These are phyloP conservation scores for Actias luna DNA, from an alignment of 2,888 invertebrate species.

Conservation along the genomic window DNA sequence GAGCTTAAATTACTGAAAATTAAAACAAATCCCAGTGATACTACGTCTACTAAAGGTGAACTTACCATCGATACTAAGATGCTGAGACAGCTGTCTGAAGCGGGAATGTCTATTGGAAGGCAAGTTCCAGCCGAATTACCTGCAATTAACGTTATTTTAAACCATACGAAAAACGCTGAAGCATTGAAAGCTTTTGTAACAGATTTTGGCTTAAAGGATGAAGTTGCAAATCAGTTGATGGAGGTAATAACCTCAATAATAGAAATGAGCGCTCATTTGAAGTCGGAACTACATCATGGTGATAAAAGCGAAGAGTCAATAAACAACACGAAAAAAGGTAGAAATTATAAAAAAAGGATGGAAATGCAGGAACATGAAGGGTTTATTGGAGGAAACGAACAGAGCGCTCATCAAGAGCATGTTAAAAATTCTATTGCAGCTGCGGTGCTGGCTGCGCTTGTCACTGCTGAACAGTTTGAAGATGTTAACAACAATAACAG, in stretches of 20 bases:
- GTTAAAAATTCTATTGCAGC: slow-evolving; percentile 79
- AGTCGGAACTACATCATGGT: slow-evolving; percentile 64
- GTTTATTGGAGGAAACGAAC: slow-evolving; percentile 43
- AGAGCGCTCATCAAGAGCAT: slow-evolving; percentile 71
- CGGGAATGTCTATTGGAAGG: slow-evolving; percentile 85
- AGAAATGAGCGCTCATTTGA: slow-evolving; percentile 76
- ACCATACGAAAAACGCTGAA: slow-evolving; percentile 75
- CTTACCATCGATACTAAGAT: slow-evolving; percentile 84
- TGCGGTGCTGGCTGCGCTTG: slow-evolving; percentile 75
- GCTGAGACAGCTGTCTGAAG: slow-evolving; percentile 85
- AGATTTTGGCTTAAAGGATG: slow-evolving; percentile 76
- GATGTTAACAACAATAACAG: slow-evolving; percentile 75
- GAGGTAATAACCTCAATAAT: slow-evolving; percentile 75
- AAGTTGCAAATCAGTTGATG: slow-evolving; percentile 78
- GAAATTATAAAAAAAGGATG: slow-evolving; percentile 54
- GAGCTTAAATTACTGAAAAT: slow-evolving; percentile 75
- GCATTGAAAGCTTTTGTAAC: slow-evolving; percentile 73
- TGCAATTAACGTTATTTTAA: slow-evolving; percentile 81
- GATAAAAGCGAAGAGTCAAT: slow-evolving; percentile 42
- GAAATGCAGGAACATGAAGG: slow-evolving; percentile 44
- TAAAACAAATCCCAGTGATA: slow-evolving; percentile 76
- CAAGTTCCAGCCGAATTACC: slow-evolving; percentile 84
- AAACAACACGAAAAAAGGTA: slow-evolving; percentile 53
- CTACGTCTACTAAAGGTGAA: slow-evolving; percentile 80
- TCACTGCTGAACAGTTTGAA: slow-evolving; percentile 76